These are phyloP conservation scores for Lutjanus campechanus DNA, from an alignment of 2,797 vertebrate genomes.

Conservation along the genomic window DNA sequence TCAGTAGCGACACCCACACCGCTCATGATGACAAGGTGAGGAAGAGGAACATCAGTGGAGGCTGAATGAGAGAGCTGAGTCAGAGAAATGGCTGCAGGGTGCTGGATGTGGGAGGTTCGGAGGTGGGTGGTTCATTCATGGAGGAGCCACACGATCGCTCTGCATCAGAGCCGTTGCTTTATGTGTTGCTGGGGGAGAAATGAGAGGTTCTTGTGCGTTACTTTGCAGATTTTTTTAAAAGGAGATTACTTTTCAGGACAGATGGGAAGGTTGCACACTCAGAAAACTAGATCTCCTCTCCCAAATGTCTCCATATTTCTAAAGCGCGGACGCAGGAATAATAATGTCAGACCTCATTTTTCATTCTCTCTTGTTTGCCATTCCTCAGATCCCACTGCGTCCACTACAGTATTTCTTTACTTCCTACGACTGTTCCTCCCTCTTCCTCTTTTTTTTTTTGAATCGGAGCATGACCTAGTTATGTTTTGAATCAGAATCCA, in stretches of 20 bases:
- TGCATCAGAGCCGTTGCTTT: slow-evolving; percentile 52
- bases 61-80: slow-evolving; percentile 77
- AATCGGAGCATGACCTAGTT: slow-evolving; percentile 68
- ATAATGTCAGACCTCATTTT: slow-evolving; percentile 45
- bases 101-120: slow-evolving; percentile 72
- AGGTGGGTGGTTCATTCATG: slow-evolving; percentile 74
- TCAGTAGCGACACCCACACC: slow-evolving; percentile 60
- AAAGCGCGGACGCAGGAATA: slow-evolving; percentile 19
- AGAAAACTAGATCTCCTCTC: slow-evolving; percentile 17
- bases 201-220: slow-evolving; percentile 19
- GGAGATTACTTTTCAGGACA: slow-evolving; percentile 36
- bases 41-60: slow-evolving; percentile 64
- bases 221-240: slow-evolving; percentile 42
- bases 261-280: slow-evolving; percentile 40
- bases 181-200: slow-evolving; percentile 44
- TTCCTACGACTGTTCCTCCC: slow-evolving; percentile 39
- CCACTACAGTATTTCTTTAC: slow-evolving; percentile 36
- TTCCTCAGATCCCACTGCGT: slow-evolving; percentile 41
- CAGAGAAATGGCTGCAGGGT: slow-evolving; percentile 73
- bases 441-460: slow-evolving; percentile 28
- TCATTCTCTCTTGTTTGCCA: slow-evolving; percentile 34
- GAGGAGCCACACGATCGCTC: slow-evolving; percentile 50
- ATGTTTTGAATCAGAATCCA: slow-evolving; percentile 72
- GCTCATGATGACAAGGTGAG: slow-evolving; percentile 69
- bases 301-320: slow-evolving; percentile 39